These are phyloP conservation scores for Mallotus villosus DNA, from an alignment of 2,797 vertebrate genomes.

Conservation along the genomic window DNA sequence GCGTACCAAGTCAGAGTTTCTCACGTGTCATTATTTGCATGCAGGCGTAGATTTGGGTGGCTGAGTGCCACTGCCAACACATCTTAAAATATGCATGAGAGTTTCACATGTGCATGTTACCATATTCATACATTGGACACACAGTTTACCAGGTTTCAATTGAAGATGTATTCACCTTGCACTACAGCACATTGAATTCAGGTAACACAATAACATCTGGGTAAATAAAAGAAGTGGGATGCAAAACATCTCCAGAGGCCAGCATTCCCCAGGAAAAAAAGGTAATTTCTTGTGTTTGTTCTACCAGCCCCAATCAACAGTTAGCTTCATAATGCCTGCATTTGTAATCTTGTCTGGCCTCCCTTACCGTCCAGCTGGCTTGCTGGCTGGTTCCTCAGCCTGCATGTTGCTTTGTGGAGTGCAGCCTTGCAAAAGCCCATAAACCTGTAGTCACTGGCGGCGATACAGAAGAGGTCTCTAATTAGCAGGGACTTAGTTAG, in stretches of 20 bases:
- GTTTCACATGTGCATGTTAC: not conserved
- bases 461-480: constrained; percentile 57
- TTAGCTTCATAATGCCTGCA: not conserved
- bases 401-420: constrained; percentile 16
- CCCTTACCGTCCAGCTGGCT: not conserved
- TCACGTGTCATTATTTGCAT: not conserved
- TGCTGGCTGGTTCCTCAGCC: not conserved
- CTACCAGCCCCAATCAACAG: no score
- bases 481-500: constrained; percentile 60
- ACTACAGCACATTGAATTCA: no score
- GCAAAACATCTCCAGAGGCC: not conserved
- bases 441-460: constrained; percentile 53
- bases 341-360: not conserved
- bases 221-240: not conserved
- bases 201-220: no score
- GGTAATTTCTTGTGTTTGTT: no score
- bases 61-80: not conserved
- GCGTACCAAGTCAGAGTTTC: not conserved
- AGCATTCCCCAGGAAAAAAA: not conserved
- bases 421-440: constrained; percentile 45
- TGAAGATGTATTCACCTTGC: no score
- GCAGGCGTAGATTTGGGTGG: not conserved
- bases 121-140: not conserved
- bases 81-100: constrained; percentile 4
- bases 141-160: no score